Percentiles rank a stretch among this genome's conserved stretches.
phyloP scores from a whole-genome alignment of 2,797 vertebrate species.

The Periophthalmus magnuspinnatus region DNA sequence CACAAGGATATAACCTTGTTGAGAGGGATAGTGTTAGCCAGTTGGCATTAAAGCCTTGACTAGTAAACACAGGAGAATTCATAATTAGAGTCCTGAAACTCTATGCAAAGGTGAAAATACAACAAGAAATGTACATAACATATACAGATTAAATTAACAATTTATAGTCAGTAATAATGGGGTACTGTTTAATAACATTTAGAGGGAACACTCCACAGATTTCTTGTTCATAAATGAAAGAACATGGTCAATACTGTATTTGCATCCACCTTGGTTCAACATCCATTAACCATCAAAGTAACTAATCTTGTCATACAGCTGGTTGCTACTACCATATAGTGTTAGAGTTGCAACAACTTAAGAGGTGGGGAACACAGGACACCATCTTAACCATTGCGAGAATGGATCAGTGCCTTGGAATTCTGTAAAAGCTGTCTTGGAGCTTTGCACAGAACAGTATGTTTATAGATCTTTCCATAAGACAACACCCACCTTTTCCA shows the following conservation, averaged over 20 bases:
- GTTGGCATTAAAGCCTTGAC: not conserved
- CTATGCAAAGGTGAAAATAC: not conserved
- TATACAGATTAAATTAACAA: not conserved
- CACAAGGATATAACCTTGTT: not conserved
- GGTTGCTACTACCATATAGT: not conserved
- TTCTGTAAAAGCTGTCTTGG: not conserved
- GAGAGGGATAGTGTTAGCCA: no score
- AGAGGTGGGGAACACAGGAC: not conserved
- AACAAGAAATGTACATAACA: not conserved
- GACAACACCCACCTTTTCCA: not conserved
- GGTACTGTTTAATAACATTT: conserved; percentile 22
- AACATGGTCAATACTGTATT: not conserved
- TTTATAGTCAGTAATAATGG: not conserved
- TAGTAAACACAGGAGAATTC: not conserved
- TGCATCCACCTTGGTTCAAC: conserved; percentile 12
- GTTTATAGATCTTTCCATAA: not conserved
- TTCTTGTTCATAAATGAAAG: conserved; percentile 7
- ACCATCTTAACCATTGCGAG: not conserved
- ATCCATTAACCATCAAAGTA: conserved; percentile 17
- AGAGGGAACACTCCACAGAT: conserved; percentile 18
- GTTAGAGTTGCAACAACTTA: not conserved
- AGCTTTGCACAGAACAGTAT: not conserved
- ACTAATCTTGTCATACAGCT: conserved; percentile 31
- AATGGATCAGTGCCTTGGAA: not conserved
- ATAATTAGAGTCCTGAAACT: not conserved